Evolutionary conservation across 2,113 vertebrate genomes (phyloP), one percentile per base, ranked within the genome.

Genomic region (Otolemur garnettii): DNA sequence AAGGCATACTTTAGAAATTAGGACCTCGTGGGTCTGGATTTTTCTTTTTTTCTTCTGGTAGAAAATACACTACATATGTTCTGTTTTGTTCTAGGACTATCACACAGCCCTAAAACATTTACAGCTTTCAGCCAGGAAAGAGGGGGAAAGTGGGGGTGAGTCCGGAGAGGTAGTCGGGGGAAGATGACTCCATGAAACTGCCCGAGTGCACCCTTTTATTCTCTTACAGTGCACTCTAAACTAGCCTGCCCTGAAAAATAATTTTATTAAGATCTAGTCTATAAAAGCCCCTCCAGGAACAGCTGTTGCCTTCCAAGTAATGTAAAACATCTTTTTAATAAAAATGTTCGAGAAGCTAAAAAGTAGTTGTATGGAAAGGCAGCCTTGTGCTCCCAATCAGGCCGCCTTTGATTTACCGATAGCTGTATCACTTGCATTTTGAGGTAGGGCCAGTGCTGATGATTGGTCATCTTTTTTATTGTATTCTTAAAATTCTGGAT

Each of bases 1-100:
- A 98, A 98, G 98, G 97, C 96, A 95, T 95, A 97, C 90, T 98
- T 98, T 88, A 96, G 96, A 98, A 98, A 98, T 98, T 96, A 97
- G 92, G 96, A 95, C 93, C 96, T 92, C 7, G 0, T 96, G 97
- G 74, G 62, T 30, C 79, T 90, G 22, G 22, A 9, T 7, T 9
- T 57, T 17, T 53, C 50, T 64, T 91, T 80, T 82, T 62, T 79
- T 57, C 96, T 98, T 97, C 91, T 26, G 82, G 18, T 96, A 91
- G 97, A 98, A 98, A 98, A 98, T 98, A 90, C 84, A 93, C 93
- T 98, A 92, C 98, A 98, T 98, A 98, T 98, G 98, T 93, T 98
- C 92, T 96, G 93, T 98, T 98, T 98, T 98, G 97, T 97, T 98
- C 97, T 95, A 98, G 96, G 98, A 97, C 97, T 96, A 91, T 98